These are phyloP conservation scores for Solenopsis invicta DNA, from an alignment of 1,140 invertebrate genomes.

Conservation along the genomic window DNA sequence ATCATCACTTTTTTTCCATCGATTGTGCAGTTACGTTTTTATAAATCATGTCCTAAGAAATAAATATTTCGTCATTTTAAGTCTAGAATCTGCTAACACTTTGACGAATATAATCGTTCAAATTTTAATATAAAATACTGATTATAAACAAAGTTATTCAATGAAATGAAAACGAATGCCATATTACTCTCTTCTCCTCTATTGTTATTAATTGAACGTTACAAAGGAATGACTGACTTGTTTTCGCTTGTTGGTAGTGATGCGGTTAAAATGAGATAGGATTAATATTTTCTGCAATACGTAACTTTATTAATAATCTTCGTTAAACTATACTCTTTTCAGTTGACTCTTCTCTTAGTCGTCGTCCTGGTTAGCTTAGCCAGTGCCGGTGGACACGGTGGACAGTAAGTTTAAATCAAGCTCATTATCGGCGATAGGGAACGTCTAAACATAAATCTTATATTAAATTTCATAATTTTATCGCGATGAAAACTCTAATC, in stretches of 20 bases:
- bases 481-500: not conserved
- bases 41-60: too few species aligned
- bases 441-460: not conserved
- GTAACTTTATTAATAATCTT: slow-evolving; percentile 8
- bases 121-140: too few species aligned
- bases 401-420: slow-evolving; percentile 72
- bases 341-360: slow-evolving; percentile 66
- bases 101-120: too few species aligned
- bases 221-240: not conserved
- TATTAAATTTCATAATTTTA: not conserved
- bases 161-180: too few species aligned
- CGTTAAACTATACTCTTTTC: slow-evolving; percentile 38
- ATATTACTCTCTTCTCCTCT: too few species aligned
- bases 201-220: not conserved
- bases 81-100: too few species aligned
- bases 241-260: not conserved
- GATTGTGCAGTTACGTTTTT: too few species aligned
- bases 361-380: slow-evolving; percentile 54
- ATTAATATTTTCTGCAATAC: slow-evolving; percentile 6
- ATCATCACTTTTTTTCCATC: too few species aligned
- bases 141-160: too few species aligned
- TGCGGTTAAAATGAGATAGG: not conserved
- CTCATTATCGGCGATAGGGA: not conserved
- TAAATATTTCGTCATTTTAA: too few species aligned
- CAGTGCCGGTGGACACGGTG: slow-evolving; percentile 62